Percentiles rank a stretch among this genome's conserved stretches.
Conservation (phyloP, 2,888 invertebrate species). For the Malthinus seriepunctatus region DNA sequence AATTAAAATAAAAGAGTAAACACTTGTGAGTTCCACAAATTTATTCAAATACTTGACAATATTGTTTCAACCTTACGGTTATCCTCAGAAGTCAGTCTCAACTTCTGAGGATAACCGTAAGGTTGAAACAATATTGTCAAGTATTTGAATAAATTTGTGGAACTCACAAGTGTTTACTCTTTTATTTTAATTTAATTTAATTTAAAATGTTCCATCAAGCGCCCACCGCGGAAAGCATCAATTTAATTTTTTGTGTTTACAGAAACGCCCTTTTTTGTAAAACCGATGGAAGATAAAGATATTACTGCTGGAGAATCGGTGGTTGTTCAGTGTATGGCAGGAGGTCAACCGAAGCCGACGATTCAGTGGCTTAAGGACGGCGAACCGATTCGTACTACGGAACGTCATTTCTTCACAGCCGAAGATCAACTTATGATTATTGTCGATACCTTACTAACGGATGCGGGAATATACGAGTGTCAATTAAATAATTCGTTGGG, state of each 20-base stretch:
- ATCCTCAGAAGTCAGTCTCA: too few species aligned
- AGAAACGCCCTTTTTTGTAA: conserved; percentile 86
- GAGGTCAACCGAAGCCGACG: conserved; percentile 81
- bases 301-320: conserved; percentile 80
- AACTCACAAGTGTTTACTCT: too few species aligned
- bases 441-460: conserved; percentile 74
- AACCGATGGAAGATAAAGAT: conserved; percentile 84
- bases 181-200: too few species aligned
- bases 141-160: too few species aligned
- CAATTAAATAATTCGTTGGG: conserved; percentile 86
- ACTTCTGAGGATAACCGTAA: too few species aligned
- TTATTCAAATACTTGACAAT: too few species aligned
- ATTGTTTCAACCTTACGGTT: too few species aligned
- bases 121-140: too few species aligned
- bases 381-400: conserved; percentile 69
- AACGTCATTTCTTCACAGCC: conserved; percentile 84
- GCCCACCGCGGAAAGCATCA: too few species aligned
- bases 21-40: too few species aligned
- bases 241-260: conserved; percentile 39
- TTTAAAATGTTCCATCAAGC: too few species aligned
- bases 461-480: conserved; percentile 89
- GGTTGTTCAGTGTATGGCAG: conserved; percentile 86
- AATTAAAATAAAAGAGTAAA: too few species aligned
- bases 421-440: conserved; percentile 88
- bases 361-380: conserved; percentile 88